Conservation (phyloP, 2,113 vertebrate genomes). For the Tyto alba region DNA sequence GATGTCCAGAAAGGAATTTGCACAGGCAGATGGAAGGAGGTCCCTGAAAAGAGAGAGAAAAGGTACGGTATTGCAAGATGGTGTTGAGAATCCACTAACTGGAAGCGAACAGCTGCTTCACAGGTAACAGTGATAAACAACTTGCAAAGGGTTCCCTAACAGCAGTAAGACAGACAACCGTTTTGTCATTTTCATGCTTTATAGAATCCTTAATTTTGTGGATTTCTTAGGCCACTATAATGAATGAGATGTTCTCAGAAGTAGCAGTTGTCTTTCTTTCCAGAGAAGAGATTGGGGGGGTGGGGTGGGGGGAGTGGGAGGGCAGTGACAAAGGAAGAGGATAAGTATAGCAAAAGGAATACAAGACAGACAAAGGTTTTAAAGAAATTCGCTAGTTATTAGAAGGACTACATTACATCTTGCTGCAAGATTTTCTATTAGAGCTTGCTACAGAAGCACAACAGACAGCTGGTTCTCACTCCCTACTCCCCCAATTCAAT, state of each 20-base stretch:
- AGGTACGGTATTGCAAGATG: background rate
- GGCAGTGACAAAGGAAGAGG: background rate
- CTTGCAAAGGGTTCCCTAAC: background rate
- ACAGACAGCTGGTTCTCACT: background rate
- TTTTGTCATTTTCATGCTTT: background rate
- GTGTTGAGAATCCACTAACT: background rate
- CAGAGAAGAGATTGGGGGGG: background rate
- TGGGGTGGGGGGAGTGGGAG: no score
- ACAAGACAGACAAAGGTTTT: background rate
- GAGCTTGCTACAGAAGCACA: background rate
- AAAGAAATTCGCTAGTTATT: background rate
- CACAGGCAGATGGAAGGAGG: background rate
- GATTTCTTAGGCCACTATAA: background rate
- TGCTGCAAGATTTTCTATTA: background rate
- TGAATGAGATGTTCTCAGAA: background rate
- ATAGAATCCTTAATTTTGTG: background rate
- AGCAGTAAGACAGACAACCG: background rate
- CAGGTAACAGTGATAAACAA: background rate
- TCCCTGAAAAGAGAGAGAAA: background rate
- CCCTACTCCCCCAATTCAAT: background rate
- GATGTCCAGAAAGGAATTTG: background rate
- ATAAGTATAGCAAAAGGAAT: background rate
- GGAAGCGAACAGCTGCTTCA: background rate
- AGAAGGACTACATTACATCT: background rate
- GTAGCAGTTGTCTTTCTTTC: background rate